Evolutionary conservation across 2,797 vertebrate genomes (phyloP), one percentile per base, ranked within the genome.

Genomic region (Darevskia nairensis): DNA sequence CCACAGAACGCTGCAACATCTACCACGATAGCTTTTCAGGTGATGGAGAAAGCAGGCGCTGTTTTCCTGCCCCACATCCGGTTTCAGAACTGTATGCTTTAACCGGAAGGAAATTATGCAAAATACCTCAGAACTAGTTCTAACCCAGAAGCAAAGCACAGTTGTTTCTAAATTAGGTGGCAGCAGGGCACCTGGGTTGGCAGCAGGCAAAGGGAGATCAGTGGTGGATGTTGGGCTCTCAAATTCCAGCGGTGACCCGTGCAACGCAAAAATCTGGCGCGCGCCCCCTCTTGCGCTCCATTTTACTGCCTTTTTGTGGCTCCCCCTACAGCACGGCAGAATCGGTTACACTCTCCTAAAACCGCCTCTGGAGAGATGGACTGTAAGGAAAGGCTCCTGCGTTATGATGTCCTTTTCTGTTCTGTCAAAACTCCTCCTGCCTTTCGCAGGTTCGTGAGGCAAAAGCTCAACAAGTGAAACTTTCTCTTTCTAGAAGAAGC

Each of bases 71-170:
- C n/a, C 55, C 6, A 32, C 50, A 85, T 89, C 69, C 77, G 80
- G 55, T 89, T 89, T 74, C 69, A 55, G 50, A 55, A 55, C 13
- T 55, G 3, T 55, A 29, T 23, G 19, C 59, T 59, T 64, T 78
- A 23, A 50, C 87, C 46, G 41, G 69, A 75, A 89, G 83, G 83
- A 89, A 89, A 80, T 81, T n/a, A 89, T 66, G 69, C 25, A 80
- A 89, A 35, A 46, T 66, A 29, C 10, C 9, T 44, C 13, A 69
- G 64, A 64, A 84, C 23, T 59, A 68, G n/a, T 32, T 69, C 11
- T 78, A 84, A 71, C 29, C 13, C 32, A 10, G 3, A 7, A 29
- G 55, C 17, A 64, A 64, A 29, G 41, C 6, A 23, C 11, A 41
- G 17, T n/a, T 72, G 10, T 72, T 83, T 3, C 29, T 8, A 41